These are phyloP conservation scores for Hydrozoanthus gracilis DNA, from an alignment of 92 coral and sea anemone genomes.

Conservation along the genomic window DNA sequence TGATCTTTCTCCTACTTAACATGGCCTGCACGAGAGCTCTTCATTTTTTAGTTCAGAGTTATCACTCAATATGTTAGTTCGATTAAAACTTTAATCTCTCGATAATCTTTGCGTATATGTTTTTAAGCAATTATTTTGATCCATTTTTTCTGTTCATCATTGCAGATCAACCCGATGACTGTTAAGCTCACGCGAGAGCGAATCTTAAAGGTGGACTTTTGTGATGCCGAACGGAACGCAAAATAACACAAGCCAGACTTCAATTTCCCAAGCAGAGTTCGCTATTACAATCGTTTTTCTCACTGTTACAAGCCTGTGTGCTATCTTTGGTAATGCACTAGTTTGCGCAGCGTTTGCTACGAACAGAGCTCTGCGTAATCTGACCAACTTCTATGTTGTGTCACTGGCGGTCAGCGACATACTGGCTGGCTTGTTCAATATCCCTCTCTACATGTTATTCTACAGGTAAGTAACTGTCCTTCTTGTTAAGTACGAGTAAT, in stretches of 20 bases:
- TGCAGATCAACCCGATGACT: conserved; percentile 23
- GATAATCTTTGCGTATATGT: too few species aligned
- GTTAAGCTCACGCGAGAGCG: conserved; percentile 16
- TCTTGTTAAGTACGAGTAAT: not conserved
- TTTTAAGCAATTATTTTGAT: conserved; percentile 14
- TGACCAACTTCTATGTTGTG: conserved; percentile 87
- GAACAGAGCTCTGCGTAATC: conserved; percentile 78
- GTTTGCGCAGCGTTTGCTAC: conserved; percentile 87
- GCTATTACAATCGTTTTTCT: conserved; percentile 67
- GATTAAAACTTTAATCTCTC: too few species aligned
- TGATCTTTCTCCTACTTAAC: too few species aligned
- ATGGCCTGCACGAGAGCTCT: too few species aligned
- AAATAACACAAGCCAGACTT: not conserved
- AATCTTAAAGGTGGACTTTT: not conserved
- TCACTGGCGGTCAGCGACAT: conserved; percentile 88
- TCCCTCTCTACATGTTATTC: conserved; percentile 80
- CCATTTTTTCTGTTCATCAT: not conserved
- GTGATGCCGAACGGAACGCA: conserved; percentile 32
- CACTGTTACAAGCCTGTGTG: conserved; percentile 66
- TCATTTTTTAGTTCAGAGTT: too few species aligned
- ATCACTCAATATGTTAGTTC: too few species aligned
- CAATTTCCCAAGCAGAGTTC: conserved; percentile 33
- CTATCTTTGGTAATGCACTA: conserved; percentile 83
- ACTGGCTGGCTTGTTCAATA: conserved; percentile 73
- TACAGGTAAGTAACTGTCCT: conserved; percentile 33